Evolutionary conservation across 2,113 vertebrate species (phyloP).

Genomic region (Seriola quinqueradiata): DNA sequence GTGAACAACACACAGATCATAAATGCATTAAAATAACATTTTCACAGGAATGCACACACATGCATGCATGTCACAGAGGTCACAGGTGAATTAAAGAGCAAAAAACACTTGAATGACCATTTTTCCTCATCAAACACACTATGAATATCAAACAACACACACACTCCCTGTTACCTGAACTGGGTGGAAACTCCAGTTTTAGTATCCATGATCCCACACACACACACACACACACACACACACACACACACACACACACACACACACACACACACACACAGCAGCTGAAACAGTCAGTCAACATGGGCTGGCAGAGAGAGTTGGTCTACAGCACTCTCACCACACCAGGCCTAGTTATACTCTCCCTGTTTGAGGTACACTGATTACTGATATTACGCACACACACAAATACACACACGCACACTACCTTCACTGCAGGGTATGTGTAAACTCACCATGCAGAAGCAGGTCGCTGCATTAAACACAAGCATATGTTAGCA

Average conservation of each 20-base stretch:
- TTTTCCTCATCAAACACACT: constrained; percentile 4
- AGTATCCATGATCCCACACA: constrained; percentile 63
- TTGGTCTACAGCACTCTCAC: constrained; percentile 70
- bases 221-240: background rate
- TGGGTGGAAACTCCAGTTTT: constrained; percentile 49
- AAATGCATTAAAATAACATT: constrained; percentile 28
- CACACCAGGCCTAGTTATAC: constrained; percentile 85
- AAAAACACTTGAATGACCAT: background rate
- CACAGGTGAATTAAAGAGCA: constrained; percentile 31
- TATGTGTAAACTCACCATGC: constrained; percentile 85
- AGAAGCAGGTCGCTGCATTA: constrained; percentile 86
- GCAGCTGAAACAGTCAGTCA: constrained; percentile 72
- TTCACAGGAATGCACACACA: constrained; percentile 16
- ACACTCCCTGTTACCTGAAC: constrained; percentile 63
- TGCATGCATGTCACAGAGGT: constrained; percentile 33
- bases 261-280: constrained; percentile 25
- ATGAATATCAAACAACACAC: constrained; percentile 38
- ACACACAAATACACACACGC: constrained; percentile 66
- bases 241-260: background rate
- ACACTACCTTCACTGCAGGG: constrained; percentile 82
- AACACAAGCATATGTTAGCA: constrained; percentile 86
- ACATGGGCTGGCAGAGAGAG: constrained; percentile 75
- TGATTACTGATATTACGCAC: constrained; percentile 85
- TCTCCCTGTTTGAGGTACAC: constrained; percentile 84
- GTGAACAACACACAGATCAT: constrained; percentile 42